Evolutionary conservation across 2,113 vertebrate genomes (phyloP), one percentile per base, ranked within the genome.

Genomic region (Trochalopteron elliotii): DNA sequence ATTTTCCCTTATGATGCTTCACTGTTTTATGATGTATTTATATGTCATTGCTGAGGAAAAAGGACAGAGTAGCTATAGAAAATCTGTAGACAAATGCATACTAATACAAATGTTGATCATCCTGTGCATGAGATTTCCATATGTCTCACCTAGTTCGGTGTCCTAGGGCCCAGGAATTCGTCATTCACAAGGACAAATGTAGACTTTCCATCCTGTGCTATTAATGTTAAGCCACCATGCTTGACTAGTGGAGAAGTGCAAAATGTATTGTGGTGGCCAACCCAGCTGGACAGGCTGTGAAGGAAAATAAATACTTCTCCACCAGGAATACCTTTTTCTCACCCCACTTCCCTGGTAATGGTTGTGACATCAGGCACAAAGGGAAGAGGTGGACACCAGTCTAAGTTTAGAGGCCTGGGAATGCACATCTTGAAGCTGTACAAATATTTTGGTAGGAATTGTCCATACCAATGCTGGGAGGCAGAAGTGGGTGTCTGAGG

Each of bases 171-270:
- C 68, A 49, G 57, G 72, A 50, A 76, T 94, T 90, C 76, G 61
- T 95, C 83, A 93, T 92, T 96, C 83, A 71, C 85, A 96, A 95
- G 94, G 92, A 79, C 93, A 56, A 96, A 70, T 1, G 53, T 13
- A 40, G 71, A 75, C 80, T 93, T 81, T 93, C 52, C 56, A 39
- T 88, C 69, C 90, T 68, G 40, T 84, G 61, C 92, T 93, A 20
- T 87, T 94, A 77, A 92, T 78, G 65, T 78, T 83, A 64, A 86
- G n/a, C 60, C 56, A 93, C 61, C 60, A 69, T 64, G 92, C 93
- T 94, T 97, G 93, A 75, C 88, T 64, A 31, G 76, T 40, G 64
- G 79, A 88, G 93, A 94, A 91, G 44, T 8, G 49, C 77, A 95
- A 60, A 93, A 93, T 56, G n/a, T 35, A 61, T 89, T 30, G 86